Evolutionary conservation across 2,113 vertebrate species (phyloP).

Genomic region (Empidonax alnorum): DNA sequence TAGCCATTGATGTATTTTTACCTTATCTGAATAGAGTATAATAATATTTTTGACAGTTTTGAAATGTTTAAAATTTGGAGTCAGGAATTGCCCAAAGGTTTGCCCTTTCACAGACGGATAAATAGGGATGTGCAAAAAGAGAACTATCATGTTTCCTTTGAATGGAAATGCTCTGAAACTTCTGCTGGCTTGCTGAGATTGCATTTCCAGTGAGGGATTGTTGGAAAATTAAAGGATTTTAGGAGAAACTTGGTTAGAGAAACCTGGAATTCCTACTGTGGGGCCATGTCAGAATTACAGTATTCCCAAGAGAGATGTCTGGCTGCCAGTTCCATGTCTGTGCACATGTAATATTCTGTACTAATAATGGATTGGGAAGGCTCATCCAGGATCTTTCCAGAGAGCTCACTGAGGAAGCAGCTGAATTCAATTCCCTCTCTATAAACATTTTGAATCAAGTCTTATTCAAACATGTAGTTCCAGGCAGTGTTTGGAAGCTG

Average conservation of each 20-base stretch:
- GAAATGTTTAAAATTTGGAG: neutral
- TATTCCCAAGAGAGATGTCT: neutral
- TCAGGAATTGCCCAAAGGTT: neutral
- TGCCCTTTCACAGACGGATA: neutral
- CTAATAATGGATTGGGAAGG: neutral
- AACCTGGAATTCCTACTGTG: neutral
- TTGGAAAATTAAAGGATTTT: neutral
- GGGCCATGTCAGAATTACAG: neutral
- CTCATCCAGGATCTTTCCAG: neutral
- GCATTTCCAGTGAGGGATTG: neutral
- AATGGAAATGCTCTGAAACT: neutral
- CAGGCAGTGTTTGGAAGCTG: neutral
- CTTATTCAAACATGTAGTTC: neutral
- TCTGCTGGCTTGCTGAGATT: neutral
- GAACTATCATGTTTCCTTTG: neutral
- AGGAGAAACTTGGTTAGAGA: neutral
- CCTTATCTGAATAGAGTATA: neutral
- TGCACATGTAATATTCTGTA: neutral
- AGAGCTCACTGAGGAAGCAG: neutral
- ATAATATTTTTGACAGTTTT: neutral
- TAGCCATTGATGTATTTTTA: neutral
- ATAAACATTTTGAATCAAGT: neutral
- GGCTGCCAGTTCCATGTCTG: neutral
- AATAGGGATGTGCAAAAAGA: neutral
- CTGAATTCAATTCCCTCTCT: neutral